A percentile compares a stretch with the other conserved stretches of the same genome.
These are phyloP conservation scores for Turritopsis dohrnii DNA, from an alignment of 30 jellyfish, hydroid and myxozoan species.

Conservation along the genomic window DNA sequence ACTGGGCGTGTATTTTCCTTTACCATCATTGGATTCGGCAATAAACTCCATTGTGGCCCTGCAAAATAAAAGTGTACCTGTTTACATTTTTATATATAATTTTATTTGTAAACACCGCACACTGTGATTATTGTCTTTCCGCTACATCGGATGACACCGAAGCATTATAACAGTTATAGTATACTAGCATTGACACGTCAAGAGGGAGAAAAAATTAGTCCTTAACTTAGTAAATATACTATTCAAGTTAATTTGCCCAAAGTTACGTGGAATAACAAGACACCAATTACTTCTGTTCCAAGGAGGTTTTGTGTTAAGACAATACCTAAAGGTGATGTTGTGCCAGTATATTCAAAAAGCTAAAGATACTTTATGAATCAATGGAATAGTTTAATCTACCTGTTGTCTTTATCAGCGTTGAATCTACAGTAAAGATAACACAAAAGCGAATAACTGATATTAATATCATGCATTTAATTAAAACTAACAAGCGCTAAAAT, in stretches of 20 bases:
- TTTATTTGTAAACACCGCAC: too few species aligned
- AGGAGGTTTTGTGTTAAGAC: too few species aligned
- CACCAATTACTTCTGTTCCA: too few species aligned
- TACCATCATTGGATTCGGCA: slow-evolving; percentile 11
- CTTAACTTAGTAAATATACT: too few species aligned
- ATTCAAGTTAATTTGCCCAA: too few species aligned
- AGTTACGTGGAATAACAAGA: too few species aligned
- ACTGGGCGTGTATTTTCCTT: not conserved
- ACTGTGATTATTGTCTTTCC: too few species aligned
- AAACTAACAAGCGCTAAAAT: not conserved
- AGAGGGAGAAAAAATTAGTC: too few species aligned
- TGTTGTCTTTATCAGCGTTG: not conserved
- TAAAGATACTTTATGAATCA: not conserved
- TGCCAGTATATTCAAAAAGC: too few species aligned
- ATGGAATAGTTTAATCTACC: not conserved
- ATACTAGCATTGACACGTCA: too few species aligned
- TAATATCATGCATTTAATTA: not conserved
- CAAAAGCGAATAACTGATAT: not conserved
- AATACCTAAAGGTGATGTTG: not conserved
- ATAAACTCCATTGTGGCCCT: slow-evolving; percentile 20
- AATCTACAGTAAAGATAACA: not conserved
- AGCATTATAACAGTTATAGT: too few species aligned
- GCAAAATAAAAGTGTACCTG: not conserved
- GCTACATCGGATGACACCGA: not conserved
- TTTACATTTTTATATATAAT: not conserved